Evolutionary conservation across 2,113 vertebrate genomes (phyloP), one percentile per base, ranked within the genome.

Genomic region (Okapia johnstoni): DNA sequence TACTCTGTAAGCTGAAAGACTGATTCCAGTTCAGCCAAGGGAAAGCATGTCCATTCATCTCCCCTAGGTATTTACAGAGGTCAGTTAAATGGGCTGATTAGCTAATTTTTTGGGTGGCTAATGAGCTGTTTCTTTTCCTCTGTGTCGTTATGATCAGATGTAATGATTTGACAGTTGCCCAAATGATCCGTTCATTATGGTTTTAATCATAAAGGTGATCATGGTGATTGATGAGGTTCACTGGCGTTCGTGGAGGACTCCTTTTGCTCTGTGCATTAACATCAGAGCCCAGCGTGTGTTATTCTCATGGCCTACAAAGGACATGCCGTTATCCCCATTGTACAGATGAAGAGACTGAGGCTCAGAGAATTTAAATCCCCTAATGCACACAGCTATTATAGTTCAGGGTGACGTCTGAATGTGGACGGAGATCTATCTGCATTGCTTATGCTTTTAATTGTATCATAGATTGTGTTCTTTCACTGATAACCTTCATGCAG

Each of bases 121-220:
- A 61, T 70, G 86, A 93, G 36, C 66, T 93, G 80, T 92, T 92
- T 40, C 58, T 94, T 92, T 95, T 92, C 43, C 30, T 73, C 36
- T 85, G 1, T 79, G 33, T 83, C 23, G 0, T 86, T 86, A 19
- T n/a, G 66, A 26, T 61, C 17, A 14, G 76, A 81, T 60, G 2
- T 81, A 55, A 93, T 91, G 40, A 94, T 63, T 48, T 50, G 21
- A 50, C 46, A 10, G 33, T 87, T 94, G 46, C 46, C 46, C 55
- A 70, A 36, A 87, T 96, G 40, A 84, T 60, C 57, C 33, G 12
- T 88, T 61, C 46, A 28, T 57, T 80, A 26, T 86, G 52, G 43
- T 63, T 76, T 93, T 57, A 73, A 40, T 85, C 87, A 57, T 60
- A 79, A 80, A n/a, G 28, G 21, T 7, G 15, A 17, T 61, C 21